Conservation (phyloP, 2,888 invertebrate species). For the Boloria euphrosyne region DNA sequence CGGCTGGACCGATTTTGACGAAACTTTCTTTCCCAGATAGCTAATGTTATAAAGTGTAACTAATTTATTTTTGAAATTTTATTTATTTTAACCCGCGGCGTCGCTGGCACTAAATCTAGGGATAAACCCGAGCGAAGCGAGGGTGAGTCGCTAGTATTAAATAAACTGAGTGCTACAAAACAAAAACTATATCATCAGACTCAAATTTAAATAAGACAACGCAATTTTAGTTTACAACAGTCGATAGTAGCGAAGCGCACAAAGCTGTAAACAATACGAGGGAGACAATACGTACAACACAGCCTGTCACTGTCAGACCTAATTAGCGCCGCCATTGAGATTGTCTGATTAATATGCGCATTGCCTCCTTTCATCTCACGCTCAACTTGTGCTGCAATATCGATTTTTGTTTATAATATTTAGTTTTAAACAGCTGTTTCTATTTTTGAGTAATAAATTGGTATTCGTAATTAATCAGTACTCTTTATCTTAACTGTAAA, state of each 20-base stretch:
- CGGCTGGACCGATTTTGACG: too few species aligned
- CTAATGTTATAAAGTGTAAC: too few species aligned
- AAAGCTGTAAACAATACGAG: slow-evolving; percentile 65
- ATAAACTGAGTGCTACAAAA: not conserved
- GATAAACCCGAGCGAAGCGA: too few species aligned
- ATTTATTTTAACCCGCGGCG: too few species aligned
- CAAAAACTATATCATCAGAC: not conserved
- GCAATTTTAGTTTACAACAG: slow-evolving; percentile 34
- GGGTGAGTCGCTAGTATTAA: too few species aligned
- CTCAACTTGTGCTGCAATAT: slow-evolving; percentile 43
- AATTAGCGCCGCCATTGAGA: slow-evolving; percentile 76
- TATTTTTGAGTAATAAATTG: not conserved
- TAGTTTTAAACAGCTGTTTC: slow-evolving; percentile 4
- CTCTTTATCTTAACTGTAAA: too few species aligned
- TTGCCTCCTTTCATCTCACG: slow-evolving; percentile 65
- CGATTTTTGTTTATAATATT: slow-evolving; percentile 38
- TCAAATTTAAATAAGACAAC: slow-evolving; percentile 27
- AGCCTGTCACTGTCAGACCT: slow-evolving; percentile 76
- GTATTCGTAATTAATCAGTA: not conserved
- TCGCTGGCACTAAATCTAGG: too few species aligned
- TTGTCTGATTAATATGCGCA: slow-evolving; percentile 63
- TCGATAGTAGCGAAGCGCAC: slow-evolving; percentile 45
- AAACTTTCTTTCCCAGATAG: too few species aligned
- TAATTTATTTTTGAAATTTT: too few species aligned
- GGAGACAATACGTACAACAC: slow-evolving; percentile 64